Evolutionary conservation across 1,140 invertebrate genomes (phyloP), one percentile per base, ranked within the genome.

Genomic region (Sipha flava): DNA sequence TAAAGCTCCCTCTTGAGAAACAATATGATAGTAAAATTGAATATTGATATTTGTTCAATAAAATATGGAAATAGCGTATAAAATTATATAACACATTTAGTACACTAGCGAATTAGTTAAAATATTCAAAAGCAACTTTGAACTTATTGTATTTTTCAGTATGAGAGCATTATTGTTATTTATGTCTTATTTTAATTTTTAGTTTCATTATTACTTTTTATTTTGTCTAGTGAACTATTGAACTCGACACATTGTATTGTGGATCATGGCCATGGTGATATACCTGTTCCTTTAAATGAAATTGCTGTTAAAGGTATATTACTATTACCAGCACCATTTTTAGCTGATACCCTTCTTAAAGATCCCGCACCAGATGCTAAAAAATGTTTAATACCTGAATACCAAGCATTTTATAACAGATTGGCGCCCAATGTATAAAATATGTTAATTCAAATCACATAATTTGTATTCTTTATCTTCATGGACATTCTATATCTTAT

Each of bases 181-280:
- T 7, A 59, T 52, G 16, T 9, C 16, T 52, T 59, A 21, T 23
- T 73, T n/a, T 52, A 12, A 34, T 29, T 31, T 16, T 70, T 12
- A 23, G 9, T 29, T 2, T 34, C 21, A 31, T 10, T 54, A 14
- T 66, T 66, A 7, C 21, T 64, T 21, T 68, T 26, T 68, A 23
- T 43, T 26, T 54, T 75, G 26, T 54, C 23, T 43, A 77, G 73
- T n/a, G 73, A 77, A 23, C 21, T 77, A 18, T 43, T 77, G 34
- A 57, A 77, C 12, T 77, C 73, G 12, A 77, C 73, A 29, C 73
- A 77, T 59, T 77, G 73, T 77, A 77, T 77, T 4, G 16, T 77
- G 18, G 73, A 77, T 57, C 52, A 77, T n/a, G 73, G 73, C 6
- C 26, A 2, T 43, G 73, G 52, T 12, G 59, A 77, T 43, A 77